Base-by-base conservation (phyloP, 1,140 invertebrate species). In the Drosophila busckii region DNA sequence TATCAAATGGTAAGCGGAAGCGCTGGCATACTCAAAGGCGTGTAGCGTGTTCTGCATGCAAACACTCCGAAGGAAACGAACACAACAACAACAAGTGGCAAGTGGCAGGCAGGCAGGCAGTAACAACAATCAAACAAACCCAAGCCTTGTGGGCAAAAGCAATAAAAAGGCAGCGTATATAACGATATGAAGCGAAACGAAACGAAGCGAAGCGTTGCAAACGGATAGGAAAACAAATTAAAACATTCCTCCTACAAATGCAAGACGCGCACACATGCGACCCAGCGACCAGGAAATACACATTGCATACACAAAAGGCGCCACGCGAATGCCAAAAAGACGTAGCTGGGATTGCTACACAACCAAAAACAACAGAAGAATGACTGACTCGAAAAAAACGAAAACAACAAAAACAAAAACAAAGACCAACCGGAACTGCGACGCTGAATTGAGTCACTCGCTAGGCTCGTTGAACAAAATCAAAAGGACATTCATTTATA, bases 381-480 rank as follows among this genome's bases (percentile, higher is more conserved):
- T n/a, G n/a, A 71, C 41, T 22, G 45, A 28, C 26, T 23, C 12
- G 42, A 65, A 64, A 71, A 68, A 75, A 78, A 78, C 68, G 68
- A 73, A 68, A 1, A 49, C 53, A 50, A 32, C 49, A 54, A 82
- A 82, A 80, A 71, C 67, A 80, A 80, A 69, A n/a, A n/a, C n/a
- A n/a, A n/a, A 62, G 70, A 25, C 54, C 41, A 46, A 71, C 59
- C 52, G 46, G 41, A 62, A 66, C 46, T 53, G 65, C 38, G 60
- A 50, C 55, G 70, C 73, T 83, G 75, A 82, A 82, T 82, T 83
- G 75, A 82, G 75, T 82, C 76, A 59, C 73, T 73, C 75, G 63
- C 73, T 80, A 83, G 76, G 75, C 75, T 82, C 75, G 75, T 82
- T 82, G 75, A 82, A 83, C 75, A 82, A 82, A 82, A 82, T 82